Base-by-base conservation (phyloP, 2,888 invertebrate species). In the Drosophila fulvimacula region DNA sequence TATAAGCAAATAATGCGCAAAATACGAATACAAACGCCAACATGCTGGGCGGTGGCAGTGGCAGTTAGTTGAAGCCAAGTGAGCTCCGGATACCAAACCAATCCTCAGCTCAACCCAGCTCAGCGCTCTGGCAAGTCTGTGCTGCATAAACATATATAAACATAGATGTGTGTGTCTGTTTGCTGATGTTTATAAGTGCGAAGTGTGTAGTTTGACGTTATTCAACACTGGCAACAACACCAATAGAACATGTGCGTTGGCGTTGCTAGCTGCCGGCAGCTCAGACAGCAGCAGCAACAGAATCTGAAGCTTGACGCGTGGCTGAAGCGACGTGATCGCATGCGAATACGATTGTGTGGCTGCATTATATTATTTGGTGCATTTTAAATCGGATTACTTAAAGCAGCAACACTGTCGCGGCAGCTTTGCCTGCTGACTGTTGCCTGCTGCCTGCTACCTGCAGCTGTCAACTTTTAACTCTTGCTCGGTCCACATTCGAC, bases 381-480 rank as follows among this genome's bases (percentile, higher is more conserved):
- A 82, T 86, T 82, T 86, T 77, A 88, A 83, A 83, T 83, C 83
- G 88, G 83, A 83, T 83, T 86, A 83, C 81, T 88, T 80, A 72
- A 85, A 69, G 88, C 77, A 44, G 46, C 51, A 76, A 72, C 65
- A 69, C 65, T 65, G 73, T 69, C 73, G 74, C 63, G 70, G 59
- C 73, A 62, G 70, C 81, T 80, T 73, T 68, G 38, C 63, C 69
- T 51, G 6, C 65, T 61, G 55, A 24, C 51, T 38, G 27, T 30
- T 21, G 24, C 5, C 34, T 42, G 21, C 42, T n/a, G n/a, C 24
- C 51, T 38, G 27, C 36, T 21, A 19, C 5, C 34, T 42, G 21
- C 42, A 21, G 39, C n/a, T 48, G 67, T 41, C 55, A 55, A 32
- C 39, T 63, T 19, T 27, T 63, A 24, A 39, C 34, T 64, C 32